Conservation (phyloP, 2,113 vertebrate species). For the Platichthys flesus region DNA sequence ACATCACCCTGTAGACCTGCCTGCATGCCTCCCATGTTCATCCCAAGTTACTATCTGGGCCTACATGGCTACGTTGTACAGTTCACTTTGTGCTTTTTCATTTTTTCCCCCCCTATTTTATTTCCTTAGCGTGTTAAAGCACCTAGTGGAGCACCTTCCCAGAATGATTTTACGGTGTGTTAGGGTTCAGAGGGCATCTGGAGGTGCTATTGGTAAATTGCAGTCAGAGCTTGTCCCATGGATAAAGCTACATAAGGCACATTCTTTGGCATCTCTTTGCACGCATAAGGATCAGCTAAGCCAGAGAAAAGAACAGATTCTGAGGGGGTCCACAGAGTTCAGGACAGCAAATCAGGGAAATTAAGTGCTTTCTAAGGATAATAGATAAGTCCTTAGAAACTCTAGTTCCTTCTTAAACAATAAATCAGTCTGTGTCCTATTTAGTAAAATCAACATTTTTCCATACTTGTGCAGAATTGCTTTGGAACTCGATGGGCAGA, state of each 20-base stretch:
- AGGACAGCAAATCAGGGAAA: constrained; percentile 55
- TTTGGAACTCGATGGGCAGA: neutral
- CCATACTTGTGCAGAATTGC: neutral
- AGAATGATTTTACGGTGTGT: constrained; percentile 22
- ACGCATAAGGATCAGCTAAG: constrained; percentile 48
- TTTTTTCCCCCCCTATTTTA: constrained; percentile 13
- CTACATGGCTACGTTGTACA: constrained; percentile 71
- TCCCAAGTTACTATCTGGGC: constrained; percentile 54
- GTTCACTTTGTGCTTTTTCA: constrained; percentile 63
- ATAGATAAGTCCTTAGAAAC: constrained; percentile 35
- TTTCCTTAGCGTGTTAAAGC: constrained; percentile 58
- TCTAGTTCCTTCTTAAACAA: constrained; percentile 39
- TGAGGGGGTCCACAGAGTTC: constrained; percentile 43
- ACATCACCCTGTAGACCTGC: constrained; percentile 72
- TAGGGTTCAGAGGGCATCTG: constrained; percentile 55
- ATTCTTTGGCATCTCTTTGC: constrained; percentile 60
- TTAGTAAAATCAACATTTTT: constrained; percentile 14
- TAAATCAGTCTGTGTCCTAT: constrained; percentile 43
- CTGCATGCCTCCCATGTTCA: constrained; percentile 70
- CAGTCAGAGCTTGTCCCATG: constrained; percentile 62
- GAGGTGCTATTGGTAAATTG: constrained; percentile 49
- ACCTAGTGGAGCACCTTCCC: constrained; percentile 52
- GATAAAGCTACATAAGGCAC: constrained; percentile 59
- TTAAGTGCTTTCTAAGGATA: constrained; percentile 36
- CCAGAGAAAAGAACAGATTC: constrained; percentile 36